These are phyloP conservation scores for Spodoptera littoralis DNA, from an alignment of 2,888 invertebrate genomes.

Conservation along the genomic window DNA sequence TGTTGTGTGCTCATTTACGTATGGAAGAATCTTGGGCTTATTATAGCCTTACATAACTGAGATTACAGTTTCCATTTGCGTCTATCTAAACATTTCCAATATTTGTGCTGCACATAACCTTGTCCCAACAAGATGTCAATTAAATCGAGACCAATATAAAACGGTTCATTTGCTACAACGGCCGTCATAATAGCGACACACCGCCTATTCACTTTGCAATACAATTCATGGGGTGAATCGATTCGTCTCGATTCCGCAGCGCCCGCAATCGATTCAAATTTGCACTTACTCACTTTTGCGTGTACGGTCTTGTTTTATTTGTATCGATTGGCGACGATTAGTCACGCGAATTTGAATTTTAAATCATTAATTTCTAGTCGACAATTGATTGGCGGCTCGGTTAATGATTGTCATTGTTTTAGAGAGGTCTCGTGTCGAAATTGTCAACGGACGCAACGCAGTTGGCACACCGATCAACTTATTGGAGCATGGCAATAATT, in stretches of 20 bases:
- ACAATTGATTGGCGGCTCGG: constrained; percentile 64
- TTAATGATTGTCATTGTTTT: constrained; percentile 81
- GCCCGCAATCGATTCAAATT: constrained; percentile 75
- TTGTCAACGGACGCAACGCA: constrained; percentile 70
- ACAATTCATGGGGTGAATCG: constrained; percentile 79
- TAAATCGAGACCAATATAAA: constrained; percentile 79
- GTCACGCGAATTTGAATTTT: constrained; percentile 67
- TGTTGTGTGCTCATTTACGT: constrained; percentile 4
- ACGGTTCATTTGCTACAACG: constrained; percentile 75
- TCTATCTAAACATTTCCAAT: constrained; percentile 43
- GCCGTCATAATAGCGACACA: constrained; percentile 61
- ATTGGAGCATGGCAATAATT: constrained; percentile 84
- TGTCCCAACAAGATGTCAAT: constrained; percentile 67
- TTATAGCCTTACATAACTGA: no score
- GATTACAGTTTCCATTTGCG: neutral
- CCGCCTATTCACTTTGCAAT: constrained; percentile 78
- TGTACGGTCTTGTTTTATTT: constrained; percentile 74
- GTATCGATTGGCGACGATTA: constrained; percentile 64
- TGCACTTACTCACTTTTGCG: constrained; percentile 72
- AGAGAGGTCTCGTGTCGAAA: constrained; percentile 78
- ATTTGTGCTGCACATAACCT: constrained; percentile 55
- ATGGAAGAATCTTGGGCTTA: neutral
- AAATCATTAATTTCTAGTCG: constrained; percentile 68
- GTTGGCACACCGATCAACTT: constrained; percentile 82
- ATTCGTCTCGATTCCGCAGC: constrained; percentile 77